Conservation (phyloP, 1,140 invertebrate species). For the Aphis craccivora region DNA sequence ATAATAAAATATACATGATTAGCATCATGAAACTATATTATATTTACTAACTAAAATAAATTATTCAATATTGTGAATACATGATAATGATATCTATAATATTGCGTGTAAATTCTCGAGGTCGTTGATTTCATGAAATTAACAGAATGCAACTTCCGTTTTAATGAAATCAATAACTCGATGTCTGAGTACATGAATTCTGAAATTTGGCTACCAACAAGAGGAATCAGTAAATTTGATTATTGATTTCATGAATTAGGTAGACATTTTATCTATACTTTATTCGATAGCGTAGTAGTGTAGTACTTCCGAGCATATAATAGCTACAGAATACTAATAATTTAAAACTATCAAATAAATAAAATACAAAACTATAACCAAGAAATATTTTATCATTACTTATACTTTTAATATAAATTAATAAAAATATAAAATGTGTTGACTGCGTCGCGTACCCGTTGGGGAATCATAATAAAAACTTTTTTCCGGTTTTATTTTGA, state of each 20-base stretch:
- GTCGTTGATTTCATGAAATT: background rate
- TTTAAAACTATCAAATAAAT: background rate
- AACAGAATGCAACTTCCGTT: background rate
- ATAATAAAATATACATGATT: background rate
- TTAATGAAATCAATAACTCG: background rate
- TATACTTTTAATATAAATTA: background rate
- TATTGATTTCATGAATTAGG: background rate
- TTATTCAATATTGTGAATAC: background rate
- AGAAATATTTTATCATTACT: background rate
- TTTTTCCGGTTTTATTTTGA: background rate
- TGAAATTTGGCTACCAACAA: no score
- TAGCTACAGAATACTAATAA: background rate
- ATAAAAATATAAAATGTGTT: background rate
- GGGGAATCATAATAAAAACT: background rate
- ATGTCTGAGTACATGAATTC: background rate
- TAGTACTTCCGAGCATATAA: no score
- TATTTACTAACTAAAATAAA: background rate
- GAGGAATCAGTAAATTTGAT: background rate
- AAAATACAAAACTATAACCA: background rate
- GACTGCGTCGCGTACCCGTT: background rate
- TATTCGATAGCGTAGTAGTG: background rate
- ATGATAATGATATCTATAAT: background rate
- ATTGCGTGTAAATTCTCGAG: background rate
- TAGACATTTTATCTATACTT: background rate
- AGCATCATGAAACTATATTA: background rate